Percentiles rank a stretch among this genome's conserved stretches.
Evolutionary conservation across 2,113 vertebrate genomes (phyloP).

Genomic region (Phyllostomus discolor): DNA sequence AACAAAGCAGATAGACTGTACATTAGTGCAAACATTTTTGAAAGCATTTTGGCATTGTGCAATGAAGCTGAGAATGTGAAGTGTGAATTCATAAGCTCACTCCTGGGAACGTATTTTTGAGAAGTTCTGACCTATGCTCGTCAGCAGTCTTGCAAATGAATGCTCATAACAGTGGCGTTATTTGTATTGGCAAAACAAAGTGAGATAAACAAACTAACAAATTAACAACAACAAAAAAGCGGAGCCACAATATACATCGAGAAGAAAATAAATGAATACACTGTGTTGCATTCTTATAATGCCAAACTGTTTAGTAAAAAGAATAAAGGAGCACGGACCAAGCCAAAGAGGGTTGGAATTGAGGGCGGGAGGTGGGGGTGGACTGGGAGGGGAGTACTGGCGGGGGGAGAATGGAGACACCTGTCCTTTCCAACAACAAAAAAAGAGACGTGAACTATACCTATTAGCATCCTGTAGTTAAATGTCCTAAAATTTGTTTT

Average conservation of each 20-base stretch:
- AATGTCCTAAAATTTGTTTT: neutral
- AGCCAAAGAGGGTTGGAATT: too few relatives aligned
- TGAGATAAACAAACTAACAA: neutral
- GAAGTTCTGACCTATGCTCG: neutral
- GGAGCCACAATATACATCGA: neutral
- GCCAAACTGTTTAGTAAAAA: neutral
- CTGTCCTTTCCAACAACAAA: too few relatives aligned
- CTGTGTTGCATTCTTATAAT: neutral
- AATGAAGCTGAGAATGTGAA: neutral
- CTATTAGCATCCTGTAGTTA: neutral
- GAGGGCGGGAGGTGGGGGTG: too few relatives aligned
- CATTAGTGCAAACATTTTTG: neutral
- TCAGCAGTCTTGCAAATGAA: neutral
- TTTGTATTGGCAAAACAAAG: neutral
- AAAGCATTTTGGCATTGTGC: slow-evolving; percentile 18
- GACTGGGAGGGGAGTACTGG: too few relatives aligned
- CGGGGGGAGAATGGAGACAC: too few relatives aligned
- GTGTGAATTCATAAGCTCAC: neutral
- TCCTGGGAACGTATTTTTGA: neutral
- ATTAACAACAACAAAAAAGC: neutral
- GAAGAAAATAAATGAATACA: neutral
- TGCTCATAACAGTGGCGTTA: neutral
- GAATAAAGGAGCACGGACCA: neutral
- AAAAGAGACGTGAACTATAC: neutral
- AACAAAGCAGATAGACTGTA: neutral